phyloP scores from a whole-genome alignment of 2,888 invertebrate species.

The Rhagonycha lutea region DNA sequence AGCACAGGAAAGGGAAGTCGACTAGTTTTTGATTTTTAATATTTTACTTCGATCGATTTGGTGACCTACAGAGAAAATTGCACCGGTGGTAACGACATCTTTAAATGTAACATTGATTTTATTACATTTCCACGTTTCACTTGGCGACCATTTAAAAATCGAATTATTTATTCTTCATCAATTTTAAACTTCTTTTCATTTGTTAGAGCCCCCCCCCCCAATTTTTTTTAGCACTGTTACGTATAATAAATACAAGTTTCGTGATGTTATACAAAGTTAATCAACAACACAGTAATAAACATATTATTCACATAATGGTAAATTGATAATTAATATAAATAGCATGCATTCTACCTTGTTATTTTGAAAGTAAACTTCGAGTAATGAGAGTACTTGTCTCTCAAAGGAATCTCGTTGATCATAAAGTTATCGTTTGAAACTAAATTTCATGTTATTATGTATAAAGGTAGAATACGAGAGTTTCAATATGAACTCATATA shows the following conservation, averaged over 20 bases:
- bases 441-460: neutral
- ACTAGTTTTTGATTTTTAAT: slow-evolving; percentile 30
- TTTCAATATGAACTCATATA: neutral
- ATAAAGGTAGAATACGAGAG: neutral
- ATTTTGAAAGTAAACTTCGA: neutral
- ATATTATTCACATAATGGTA: neutral
- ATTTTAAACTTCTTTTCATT: neutral
- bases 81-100: neutral
- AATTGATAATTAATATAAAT: neutral
- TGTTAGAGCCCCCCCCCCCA: no score
- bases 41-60: slow-evolving; percentile 19
- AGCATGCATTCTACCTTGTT: neutral
- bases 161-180: neutral
- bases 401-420: neutral
- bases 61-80: slow-evolving; percentile 28
- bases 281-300: neutral
- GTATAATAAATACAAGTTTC: neutral
- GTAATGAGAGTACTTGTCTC: neutral
- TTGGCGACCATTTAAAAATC: neutral
- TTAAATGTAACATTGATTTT: neutral
- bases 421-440: neutral
- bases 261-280: neutral
- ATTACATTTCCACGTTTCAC: neutral
- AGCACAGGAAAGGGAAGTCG: slow-evolving; percentile 34
- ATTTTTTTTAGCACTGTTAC: no score